Evolutionary conservation across 37 sponge, comb jelly and placozoan genomes (phyloP).

Genomic region (Crambe crambe): DNA sequence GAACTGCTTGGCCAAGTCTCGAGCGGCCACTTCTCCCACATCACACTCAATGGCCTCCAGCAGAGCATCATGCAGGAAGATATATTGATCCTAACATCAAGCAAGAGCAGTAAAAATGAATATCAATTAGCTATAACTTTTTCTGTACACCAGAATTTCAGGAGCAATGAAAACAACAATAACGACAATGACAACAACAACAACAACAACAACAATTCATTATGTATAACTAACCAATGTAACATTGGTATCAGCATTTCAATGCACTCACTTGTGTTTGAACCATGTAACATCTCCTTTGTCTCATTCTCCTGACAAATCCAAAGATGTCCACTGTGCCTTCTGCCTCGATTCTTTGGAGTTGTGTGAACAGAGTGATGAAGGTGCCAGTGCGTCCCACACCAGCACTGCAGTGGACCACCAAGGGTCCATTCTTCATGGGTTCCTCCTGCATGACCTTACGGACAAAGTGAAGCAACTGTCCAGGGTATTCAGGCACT

Average conservation of each 20-base stretch:
- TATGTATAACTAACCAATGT: not conserved
- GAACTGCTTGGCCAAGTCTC: conserved; percentile 64
- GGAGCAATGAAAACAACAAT: too few relatives aligned
- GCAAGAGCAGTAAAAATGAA: too few relatives aligned
- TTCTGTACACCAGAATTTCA: too few relatives aligned
- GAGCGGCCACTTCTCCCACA: conserved; percentile 79
- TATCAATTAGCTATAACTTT: too few relatives aligned
- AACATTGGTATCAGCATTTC: not conserved
- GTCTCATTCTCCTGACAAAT: conserved; percentile 70
- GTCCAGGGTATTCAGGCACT: conserved; percentile 87
- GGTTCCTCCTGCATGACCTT: conserved; percentile 57
- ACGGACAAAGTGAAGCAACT: conserved; percentile 77
- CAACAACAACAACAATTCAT: too few relatives aligned
- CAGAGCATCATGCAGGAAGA: conserved; percentile 93
- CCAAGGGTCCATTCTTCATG: conserved; percentile 51
- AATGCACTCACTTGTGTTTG: conserved; percentile 70
- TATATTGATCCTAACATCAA: conserved; percentile 68
- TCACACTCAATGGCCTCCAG: conserved; percentile 92
- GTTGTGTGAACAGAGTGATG: conserved; percentile 65
- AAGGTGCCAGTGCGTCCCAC: conserved; percentile 95
- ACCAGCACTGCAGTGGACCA: conserved; percentile 81
- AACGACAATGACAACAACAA: too few relatives aligned
- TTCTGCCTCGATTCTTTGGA: conserved; percentile 69
- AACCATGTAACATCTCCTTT: conserved; percentile 84
- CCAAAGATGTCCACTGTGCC: conserved; percentile 69